phyloP scores from a whole-genome alignment of 1,140 invertebrate species.

The Phymastichus coffea region DNA sequence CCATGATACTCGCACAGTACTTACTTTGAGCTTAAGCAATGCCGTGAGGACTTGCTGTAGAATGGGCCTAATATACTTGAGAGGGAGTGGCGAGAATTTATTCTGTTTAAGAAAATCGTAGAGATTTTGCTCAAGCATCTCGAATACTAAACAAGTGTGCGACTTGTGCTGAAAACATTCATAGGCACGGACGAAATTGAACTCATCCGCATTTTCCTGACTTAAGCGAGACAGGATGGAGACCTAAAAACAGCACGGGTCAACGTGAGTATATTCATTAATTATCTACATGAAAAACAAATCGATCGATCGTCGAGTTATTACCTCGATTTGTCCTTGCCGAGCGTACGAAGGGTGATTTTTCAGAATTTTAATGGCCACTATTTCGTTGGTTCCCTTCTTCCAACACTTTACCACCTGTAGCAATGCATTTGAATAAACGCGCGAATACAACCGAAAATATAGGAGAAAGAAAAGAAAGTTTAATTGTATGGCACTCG shows the following conservation, averaged over 20 bases:
- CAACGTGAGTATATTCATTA: no score
- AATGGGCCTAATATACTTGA: conserved; percentile 98
- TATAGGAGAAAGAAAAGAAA: no score
- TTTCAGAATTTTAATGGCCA: conserved; percentile 99
- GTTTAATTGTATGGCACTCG: no score
- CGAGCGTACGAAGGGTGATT: conserved; percentile 99
- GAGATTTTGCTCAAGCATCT: conserved; percentile 99
- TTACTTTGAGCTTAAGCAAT: conserved; percentile 91
- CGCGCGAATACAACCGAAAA: no score
- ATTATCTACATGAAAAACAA: no score
- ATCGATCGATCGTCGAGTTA: no score
- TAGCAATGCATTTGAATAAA: no score
- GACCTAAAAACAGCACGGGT: conserved; percentile 71
- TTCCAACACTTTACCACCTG: conserved; percentile 99
- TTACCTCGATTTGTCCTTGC: conserved; percentile 98
- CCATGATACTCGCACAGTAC: no score
- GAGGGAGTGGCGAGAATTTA: conserved; percentile 96
- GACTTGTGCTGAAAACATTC: conserved; percentile 99
- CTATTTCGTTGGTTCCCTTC: conserved; percentile 99
- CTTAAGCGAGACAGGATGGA: conserved; percentile 95
- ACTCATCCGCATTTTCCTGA: conserved; percentile 99
- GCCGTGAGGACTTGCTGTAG: conserved; percentile 98
- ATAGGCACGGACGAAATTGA: conserved; percentile 99
- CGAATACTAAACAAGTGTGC: conserved; percentile 99
- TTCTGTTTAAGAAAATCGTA: conserved; percentile 99